Evolutionary conservation across 2,888 invertebrate genomes (phyloP), one percentile per base, ranked within the genome.

Genomic region (Litoditis marina): DNA sequence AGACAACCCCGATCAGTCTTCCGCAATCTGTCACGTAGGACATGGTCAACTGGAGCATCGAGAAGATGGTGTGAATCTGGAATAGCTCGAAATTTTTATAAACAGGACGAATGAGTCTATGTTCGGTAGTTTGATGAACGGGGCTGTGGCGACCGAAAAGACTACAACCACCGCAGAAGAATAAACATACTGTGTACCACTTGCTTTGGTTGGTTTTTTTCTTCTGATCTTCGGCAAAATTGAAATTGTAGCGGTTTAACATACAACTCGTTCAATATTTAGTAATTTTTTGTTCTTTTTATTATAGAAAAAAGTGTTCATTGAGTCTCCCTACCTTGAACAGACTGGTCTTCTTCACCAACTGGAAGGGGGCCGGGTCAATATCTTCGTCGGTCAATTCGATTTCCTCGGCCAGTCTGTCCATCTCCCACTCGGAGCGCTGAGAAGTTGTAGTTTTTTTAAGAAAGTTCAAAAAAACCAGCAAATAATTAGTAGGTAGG

Each of bases 1-100:
- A 77, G 13, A 81, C 81, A 25, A 82, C 81, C 57, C 81, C 81
- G 39, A 82, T 76, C 34, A 81, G 65, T 52, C 77, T 66, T 44
- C 81, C 81, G 53, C 80, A 71, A 56, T 81, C 80, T 7, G 80
- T 81, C 34, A 81, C 81, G 59, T 80, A 81, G 7, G 81, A 80
- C 53, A 77, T 71, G 53, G 73, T 76, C 34, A 81, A 59, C 63
- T 77, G 78, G 5, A 81, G 67, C 73, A 81, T 78, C 7, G 80
- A 81, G 66, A 81, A 81, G 36, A 81, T 76, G 2, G 79, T 79
- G 60, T 81, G 81, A 16, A 76, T 76, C 71, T 69, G 49, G 44
- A 63, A 28, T n/a, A 30, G 13, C 7, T 8, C 25, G 22, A 27
- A 56, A 16, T 22, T 55, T n/a, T n/a, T n/a, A n/a, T n/a, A n/a